Conservation (phyloP, 2,888 invertebrate genomes). For the Cephus pygmeus region DNA sequence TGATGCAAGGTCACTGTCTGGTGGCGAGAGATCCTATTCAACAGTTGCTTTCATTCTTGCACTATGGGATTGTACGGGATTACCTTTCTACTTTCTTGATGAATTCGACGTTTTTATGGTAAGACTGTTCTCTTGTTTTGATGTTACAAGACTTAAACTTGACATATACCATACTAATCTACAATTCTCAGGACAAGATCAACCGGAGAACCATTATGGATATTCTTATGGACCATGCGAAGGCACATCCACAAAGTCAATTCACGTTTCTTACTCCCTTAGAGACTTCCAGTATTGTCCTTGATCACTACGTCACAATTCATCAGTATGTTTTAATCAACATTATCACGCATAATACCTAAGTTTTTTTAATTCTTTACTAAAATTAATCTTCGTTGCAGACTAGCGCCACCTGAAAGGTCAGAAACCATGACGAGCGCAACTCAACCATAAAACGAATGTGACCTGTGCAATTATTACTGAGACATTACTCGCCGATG, state of each 20-base stretch:
- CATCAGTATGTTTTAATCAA: slow-evolving; percentile 67
- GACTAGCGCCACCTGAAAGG: slow-evolving; percentile 52
- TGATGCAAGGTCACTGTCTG: slow-evolving; percentile 81
- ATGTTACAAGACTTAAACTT: slow-evolving; percentile 1
- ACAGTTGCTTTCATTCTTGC: slow-evolving; percentile 94
- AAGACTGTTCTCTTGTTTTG: slow-evolving; percentile 16
- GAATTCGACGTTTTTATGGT: slow-evolving; percentile 99
- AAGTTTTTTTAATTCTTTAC: too few relatives aligned
- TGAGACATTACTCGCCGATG: too few relatives aligned
- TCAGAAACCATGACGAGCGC: too few relatives aligned
- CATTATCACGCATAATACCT: not conserved
- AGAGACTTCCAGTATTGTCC: slow-evolving; percentile 72
- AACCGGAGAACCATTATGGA: slow-evolving; percentile 84
- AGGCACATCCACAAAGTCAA: slow-evolving; percentile 75
- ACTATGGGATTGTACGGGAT: slow-evolving; percentile 91
- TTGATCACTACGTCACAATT: slow-evolving; percentile 70
- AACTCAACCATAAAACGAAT: too few relatives aligned
- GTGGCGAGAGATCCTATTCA: slow-evolving; percentile 96
- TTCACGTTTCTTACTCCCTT: slow-evolving; percentile 93
- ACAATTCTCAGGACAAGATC: slow-evolving; percentile 77
- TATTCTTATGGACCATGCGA: slow-evolving; percentile 81
- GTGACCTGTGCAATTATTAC: too few relatives aligned
- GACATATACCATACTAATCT: slow-evolving; percentile 7
- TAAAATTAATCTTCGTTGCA: slow-evolving; percentile 26
- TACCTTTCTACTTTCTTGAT: slow-evolving; percentile 94